phyloP scores from a whole-genome alignment of 2,888 invertebrate species.

The Tipula vernalis region DNA sequence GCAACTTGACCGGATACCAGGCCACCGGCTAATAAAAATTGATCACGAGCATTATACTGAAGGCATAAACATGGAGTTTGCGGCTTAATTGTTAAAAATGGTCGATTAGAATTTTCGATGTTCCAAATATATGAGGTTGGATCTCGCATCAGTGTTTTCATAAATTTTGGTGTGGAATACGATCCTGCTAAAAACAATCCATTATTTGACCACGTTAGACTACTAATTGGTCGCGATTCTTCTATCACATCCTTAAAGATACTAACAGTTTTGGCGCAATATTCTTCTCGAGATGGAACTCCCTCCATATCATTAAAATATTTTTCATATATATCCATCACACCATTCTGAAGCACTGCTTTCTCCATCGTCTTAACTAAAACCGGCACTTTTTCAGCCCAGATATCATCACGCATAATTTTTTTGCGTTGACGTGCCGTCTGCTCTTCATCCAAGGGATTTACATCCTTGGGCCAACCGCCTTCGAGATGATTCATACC shows the following conservation, averaged over 20 bases:
- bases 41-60: conserved; percentile 84
- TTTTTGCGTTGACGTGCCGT: conserved; percentile 64
- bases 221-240: conserved; percentile 52
- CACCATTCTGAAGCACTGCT: conserved; percentile 83
- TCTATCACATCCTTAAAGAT: conserved; percentile 64
- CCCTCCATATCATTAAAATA: conserved; percentile 69
- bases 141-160: conserved; percentile 49
- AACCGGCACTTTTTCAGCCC: conserved; percentile 29
- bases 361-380: conserved; percentile 44
- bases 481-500: conserved; percentile 87
- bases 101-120: conserved; percentile 80
- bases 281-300: conserved; percentile 56
- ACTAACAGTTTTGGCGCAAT: conserved; percentile 68
- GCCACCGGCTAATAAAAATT: conserved; percentile 60
- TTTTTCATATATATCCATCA: conserved; percentile 83
- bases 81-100: conserved; percentile 63
- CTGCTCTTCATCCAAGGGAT: conserved; percentile 73
- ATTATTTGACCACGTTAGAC: conserved; percentile 75
- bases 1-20: conserved; percentile 68
- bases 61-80: conserved; percentile 65
- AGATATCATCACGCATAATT: conserved; percentile 86
- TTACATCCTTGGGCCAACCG: conserved; percentile 94
- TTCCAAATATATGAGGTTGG: conserved; percentile 83
- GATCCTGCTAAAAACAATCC: conserved; percentile 68
- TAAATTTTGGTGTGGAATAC: conserved; percentile 71